phyloP scores from a whole-genome alignment of 1,140 invertebrate genomes.

The Sitobion miscanthi region DNA sequence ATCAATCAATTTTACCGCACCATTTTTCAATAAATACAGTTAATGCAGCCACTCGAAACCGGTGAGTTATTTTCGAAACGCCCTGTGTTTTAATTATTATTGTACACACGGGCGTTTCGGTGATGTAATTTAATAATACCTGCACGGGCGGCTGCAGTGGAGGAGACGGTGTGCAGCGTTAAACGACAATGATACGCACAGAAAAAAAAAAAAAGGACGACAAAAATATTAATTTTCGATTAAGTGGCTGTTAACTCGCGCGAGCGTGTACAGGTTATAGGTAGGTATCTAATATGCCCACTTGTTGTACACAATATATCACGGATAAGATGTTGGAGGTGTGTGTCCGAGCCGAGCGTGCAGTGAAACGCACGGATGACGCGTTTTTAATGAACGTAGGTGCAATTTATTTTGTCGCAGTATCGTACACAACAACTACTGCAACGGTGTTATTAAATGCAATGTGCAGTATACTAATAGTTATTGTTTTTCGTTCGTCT shows the following conservation, averaged over 20 bases:
- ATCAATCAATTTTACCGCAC: too few species aligned
- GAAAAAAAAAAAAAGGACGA: not conserved
- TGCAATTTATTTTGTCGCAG: not conserved
- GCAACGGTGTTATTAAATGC: not conserved
- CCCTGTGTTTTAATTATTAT: too few species aligned
- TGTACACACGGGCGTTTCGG: too few species aligned
- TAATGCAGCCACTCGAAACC: too few species aligned
- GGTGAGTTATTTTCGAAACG: too few species aligned
- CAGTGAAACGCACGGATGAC: not conserved
- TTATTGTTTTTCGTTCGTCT: not conserved
- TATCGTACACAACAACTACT: not conserved
- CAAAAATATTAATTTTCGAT: not conserved
- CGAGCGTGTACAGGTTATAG: not conserved
- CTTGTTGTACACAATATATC: not conserved
- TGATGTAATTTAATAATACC: too few species aligned
- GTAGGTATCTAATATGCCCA: too few species aligned
- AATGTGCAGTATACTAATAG: not conserved
- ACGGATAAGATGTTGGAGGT: not conserved
- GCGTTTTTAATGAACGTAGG: not conserved
- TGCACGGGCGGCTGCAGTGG: too few species aligned
- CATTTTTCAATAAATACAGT: too few species aligned
- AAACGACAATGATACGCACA: not conserved
- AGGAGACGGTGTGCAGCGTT: too few species aligned
- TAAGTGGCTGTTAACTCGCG: not conserved
- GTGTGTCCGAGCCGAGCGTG: not conserved